Base-by-base conservation (phyloP, 2,113 vertebrate species). In the Apeltes quadracus region DNA sequence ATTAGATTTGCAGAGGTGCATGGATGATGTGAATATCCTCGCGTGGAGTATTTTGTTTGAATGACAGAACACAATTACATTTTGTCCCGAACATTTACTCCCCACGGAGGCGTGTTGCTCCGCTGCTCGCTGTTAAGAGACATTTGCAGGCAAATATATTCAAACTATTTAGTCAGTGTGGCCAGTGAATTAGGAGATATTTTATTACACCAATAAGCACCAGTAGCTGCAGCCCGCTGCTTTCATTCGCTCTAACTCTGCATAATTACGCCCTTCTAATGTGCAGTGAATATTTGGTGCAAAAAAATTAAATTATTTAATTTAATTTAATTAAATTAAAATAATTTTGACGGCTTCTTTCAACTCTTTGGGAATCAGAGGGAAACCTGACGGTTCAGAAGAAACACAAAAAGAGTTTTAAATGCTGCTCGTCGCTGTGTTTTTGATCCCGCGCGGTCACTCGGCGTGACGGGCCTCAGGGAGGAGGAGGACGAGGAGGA, bases 1-100 rank as follows among this genome's bases (percentile, higher is more conserved):
- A 88, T 88, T 73, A 65, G 68, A 79, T 84, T 81, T 76, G 39
- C 70, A 1, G 18, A 78, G 63, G 51, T 77, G 66, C 61, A 70
- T 36, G 74, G 55, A 61, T 68, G 71, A 67, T 68, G 61, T 46
- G 54, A 67, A 64, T 61, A 55, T 62, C 66, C 13, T 51, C 23
- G 25, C 32, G 69, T 39, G 18, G 18, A 70, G 76, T 69, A 36
- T 78, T 79, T 69, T 74, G 53, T 66, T 63, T 87, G 77, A 86
- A 69, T 75, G 69, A 72, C 75, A 72, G 72, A 82, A 51, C n/a
- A 61, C 29, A 75, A 81, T 79, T 66, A 61, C 61, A 74, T 77
- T 72, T 39, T 62, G 63, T 69, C 67, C 44, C 66, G 43, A 62
- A 56, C 50, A 41, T 57, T 34, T 2, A 7, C 23, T 23, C 9